Conservation (phyloP, 1,140 invertebrate genomes). For the Maconellicoccus hirsutus region DNA sequence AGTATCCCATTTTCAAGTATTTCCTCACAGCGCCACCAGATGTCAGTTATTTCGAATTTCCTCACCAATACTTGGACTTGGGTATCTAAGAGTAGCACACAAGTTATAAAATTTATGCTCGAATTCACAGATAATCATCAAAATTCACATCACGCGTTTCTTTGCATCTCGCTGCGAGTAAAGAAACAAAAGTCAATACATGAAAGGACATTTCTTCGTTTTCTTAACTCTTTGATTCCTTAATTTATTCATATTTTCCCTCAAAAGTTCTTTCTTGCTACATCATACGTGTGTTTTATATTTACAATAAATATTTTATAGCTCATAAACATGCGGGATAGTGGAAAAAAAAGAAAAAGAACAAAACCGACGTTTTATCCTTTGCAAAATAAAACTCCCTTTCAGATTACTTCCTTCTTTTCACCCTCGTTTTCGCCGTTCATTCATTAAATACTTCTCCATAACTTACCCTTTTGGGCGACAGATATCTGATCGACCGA, state of each 20-base stretch:
- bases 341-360: not conserved
- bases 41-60: too few relatives aligned
- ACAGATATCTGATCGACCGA: not conserved
- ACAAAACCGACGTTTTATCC: not conserved
- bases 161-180: not conserved
- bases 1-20: too few relatives aligned
- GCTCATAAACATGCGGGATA: not conserved
- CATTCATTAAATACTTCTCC: not conserved
- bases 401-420: not conserved
- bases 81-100: too few relatives aligned
- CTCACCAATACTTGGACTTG: too few relatives aligned
- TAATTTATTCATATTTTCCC: not conserved
- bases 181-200: not conserved
- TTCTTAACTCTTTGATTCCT: constrained; percentile 2
- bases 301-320: not conserved
- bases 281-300: not conserved
- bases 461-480: not conserved
- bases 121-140: not conserved
- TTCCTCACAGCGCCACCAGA: too few relatives aligned
- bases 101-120: not conserved
- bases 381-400: not conserved
- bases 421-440: not conserved
- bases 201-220: not conserved
- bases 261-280: not conserved
- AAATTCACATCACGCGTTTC: not conserved